These are phyloP conservation scores for Pachycephala philippinensis DNA, from an alignment of 2,113 vertebrate genomes.

Conservation along the genomic window DNA sequence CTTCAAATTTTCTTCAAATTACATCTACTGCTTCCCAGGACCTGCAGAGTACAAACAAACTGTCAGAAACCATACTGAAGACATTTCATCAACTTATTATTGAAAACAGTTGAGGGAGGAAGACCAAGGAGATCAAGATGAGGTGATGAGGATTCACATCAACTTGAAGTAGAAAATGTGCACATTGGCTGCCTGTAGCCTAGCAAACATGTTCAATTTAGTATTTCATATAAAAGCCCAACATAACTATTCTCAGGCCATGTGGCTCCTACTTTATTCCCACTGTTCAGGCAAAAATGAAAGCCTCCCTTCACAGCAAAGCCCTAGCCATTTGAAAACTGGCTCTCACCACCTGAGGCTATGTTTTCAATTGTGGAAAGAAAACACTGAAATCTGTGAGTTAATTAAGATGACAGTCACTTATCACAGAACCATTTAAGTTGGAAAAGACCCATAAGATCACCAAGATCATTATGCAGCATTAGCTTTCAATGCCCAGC, in stretches of 20 bases:
- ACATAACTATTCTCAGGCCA: neutral
- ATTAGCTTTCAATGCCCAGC: neutral
- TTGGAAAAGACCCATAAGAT: neutral
- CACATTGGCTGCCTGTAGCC: neutral
- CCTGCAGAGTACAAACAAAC: constrained; percentile 65
- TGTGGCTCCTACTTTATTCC: neutral
- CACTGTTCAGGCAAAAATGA: neutral
- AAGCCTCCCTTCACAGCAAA: neutral
- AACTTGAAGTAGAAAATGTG: neutral
- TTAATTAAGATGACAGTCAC: neutral
- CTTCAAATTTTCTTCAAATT: constrained; percentile 61
- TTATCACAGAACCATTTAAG: neutral
- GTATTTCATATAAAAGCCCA: neutral
- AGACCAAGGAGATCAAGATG: neutral
- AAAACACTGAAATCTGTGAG: neutral
- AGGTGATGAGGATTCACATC: neutral
- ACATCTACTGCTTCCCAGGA: constrained; percentile 61
- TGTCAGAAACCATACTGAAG: constrained; percentile 51
- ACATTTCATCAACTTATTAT: constrained; percentile 45
- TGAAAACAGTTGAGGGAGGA: constrained; percentile 20
- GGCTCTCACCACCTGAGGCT: neutral
- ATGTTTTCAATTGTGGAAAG: neutral
- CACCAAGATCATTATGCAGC: neutral
- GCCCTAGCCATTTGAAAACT: neutral
- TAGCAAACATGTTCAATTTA: neutral